Conservation (phyloP, 2,888 invertebrate species). For the Zygothrica quintamaculata region DNA sequence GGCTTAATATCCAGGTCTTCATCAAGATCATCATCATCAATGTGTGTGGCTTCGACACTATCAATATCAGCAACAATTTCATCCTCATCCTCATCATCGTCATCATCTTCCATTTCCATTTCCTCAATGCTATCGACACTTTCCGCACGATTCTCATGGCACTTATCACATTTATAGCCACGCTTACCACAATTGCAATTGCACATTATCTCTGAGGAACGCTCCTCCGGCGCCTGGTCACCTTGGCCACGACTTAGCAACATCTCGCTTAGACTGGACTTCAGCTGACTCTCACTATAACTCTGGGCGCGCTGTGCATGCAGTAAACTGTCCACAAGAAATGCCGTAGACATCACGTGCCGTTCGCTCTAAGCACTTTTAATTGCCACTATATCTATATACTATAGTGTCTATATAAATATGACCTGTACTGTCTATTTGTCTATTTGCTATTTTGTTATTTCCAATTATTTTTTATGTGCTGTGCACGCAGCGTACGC, state of each 20-base stretch:
- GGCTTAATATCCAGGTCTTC: constrained; percentile 58
- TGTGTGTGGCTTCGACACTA: constrained; percentile 59
- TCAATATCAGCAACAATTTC: constrained; percentile 74
- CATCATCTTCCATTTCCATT: constrained; percentile 72
- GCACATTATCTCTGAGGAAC: constrained; percentile 40
- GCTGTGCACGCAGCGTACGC: constrained; percentile 65
- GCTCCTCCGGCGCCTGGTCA: constrained; percentile 34
- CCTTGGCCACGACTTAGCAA: constrained; percentile 74
- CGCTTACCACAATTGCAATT: constrained; percentile 66
- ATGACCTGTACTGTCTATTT: constrained; percentile 38
- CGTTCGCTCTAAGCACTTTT: constrained; percentile 6
- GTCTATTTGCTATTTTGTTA: neutral
- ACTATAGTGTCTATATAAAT: constrained; percentile 28
- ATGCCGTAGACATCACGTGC: constrained; percentile 83
- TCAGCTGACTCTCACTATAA: constrained; percentile 75
- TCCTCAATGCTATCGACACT: constrained; percentile 81
- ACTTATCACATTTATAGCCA: constrained; percentile 78
- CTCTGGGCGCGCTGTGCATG: constrained; percentile 79
- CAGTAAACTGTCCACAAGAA: constrained; percentile 83
- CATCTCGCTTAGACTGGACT: constrained; percentile 75
- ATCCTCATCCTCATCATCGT: constrained; percentile 67
- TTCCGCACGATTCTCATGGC: constrained; percentile 65
- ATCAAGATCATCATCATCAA: constrained; percentile 74
- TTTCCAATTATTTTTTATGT: constrained; percentile 9
- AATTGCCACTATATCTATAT: neutral